Evolutionary conservation across 2,113 vertebrate genomes (phyloP), one percentile per base, ranked within the genome.

Genomic region (Aptenodytes forsteri): DNA sequence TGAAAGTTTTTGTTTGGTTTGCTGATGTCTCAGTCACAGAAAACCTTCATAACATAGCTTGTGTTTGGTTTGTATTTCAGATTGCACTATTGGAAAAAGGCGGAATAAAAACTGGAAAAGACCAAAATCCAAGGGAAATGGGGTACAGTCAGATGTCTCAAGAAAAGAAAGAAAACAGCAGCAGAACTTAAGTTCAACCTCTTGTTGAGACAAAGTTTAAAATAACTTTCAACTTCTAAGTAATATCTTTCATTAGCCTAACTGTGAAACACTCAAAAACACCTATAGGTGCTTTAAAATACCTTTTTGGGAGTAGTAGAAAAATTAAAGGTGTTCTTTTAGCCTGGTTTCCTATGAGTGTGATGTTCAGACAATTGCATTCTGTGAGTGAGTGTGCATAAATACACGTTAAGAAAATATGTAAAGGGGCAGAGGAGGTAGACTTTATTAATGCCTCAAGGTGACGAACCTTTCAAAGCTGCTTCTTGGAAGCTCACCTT

Each of bases 241-340:
- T 66, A 29, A 42, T 70, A 36, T 70, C 9, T 94, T 96, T 94
- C 72, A 80, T 83, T 65, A 91, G 21, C 4, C 21, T 81, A 58
- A 44, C 17, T 32, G 3, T 32, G 30, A 66, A 83, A 79, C 36
- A 66, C 30, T 46, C 27, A 71, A 80, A 81, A 92, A 21, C 3
- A 25, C 23, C 4, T 49, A 25, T 40, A 64, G 16, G 11, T n/a
- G 14, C 9, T 87, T 86, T 67, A 67, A 73, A 71, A 66, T 82
- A 66, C 2, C 5, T 88, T 85, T 62, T 44, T 4, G 6, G 27
- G 42, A 87, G 18, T 32, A 84, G 81, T 59, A 26, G 56, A 72
- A 71, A 67, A 67, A 7, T 23, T 13, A 59, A 64, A 58, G 8
- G 1, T 77, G 15, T 64, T 82, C 2, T 82, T 83, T 79, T 23